A percentile compares a stretch with the other conserved stretches of the same genome.
phyloP scores from a whole-genome alignment of 2,113 vertebrate genomes.

The Redunca redunca region DNA sequence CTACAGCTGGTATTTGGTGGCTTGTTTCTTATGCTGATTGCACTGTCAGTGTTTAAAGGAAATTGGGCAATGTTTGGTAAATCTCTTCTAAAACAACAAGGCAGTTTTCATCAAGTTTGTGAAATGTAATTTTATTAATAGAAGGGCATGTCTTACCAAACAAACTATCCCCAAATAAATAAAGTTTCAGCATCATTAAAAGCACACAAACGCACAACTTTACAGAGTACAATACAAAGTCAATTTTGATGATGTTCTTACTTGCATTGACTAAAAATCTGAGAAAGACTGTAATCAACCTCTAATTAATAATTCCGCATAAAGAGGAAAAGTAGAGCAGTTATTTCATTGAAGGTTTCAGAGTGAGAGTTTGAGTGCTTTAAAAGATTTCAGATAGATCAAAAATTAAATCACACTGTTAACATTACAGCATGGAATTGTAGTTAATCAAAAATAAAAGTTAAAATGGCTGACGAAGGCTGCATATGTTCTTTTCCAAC shows the following conservation, averaged over 20 bases:
- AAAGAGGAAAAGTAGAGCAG: slow-evolving; percentile 36
- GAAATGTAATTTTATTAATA: slow-evolving; percentile 73
- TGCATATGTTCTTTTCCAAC: background rate
- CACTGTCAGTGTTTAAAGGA: background rate
- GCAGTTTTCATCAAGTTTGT: slow-evolving; percentile 60
- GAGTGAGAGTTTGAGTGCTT: slow-evolving; percentile 24
- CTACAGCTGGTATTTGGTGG: background rate
- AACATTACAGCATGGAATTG: slow-evolving; percentile 28
- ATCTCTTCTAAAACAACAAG: background rate
- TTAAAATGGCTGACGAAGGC: background rate
- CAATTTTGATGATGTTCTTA: slow-evolving; percentile 39
- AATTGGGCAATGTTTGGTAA: background rate
- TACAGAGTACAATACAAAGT: slow-evolving; percentile 61
- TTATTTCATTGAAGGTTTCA: slow-evolving; percentile 28
- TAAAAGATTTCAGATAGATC: slow-evolving; percentile 35
- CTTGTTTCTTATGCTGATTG: background rate
- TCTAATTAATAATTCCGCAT: slow-evolving; percentile 36
- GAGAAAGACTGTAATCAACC: slow-evolving; percentile 19
- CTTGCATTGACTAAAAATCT: slow-evolving; percentile 62
- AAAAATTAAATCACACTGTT: slow-evolving; percentile 46
- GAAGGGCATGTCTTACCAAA: slow-evolving; percentile 46
- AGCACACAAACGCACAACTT: slow-evolving; percentile 57
- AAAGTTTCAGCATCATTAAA: slow-evolving; percentile 54
- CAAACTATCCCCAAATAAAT: slow-evolving; percentile 59
- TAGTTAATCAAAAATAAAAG: slow-evolving; percentile 37